Conservation (phyloP, 1,140 invertebrate genomes). For the Aricia agestis region DNA sequence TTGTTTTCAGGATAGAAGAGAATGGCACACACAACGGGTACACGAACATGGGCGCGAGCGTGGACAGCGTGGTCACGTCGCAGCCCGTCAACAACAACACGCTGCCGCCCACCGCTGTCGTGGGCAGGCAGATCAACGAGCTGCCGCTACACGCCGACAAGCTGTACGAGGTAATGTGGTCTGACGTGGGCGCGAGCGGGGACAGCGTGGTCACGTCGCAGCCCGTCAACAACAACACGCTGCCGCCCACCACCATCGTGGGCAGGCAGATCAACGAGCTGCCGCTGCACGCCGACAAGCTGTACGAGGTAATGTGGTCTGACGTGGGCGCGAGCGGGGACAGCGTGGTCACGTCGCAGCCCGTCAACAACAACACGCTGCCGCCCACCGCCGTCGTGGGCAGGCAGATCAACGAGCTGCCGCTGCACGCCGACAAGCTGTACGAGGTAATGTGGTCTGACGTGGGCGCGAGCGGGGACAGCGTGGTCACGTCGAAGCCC, state of each 20-base stretch:
- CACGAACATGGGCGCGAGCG: conserved; percentile 56
- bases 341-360: conserved; percentile 60
- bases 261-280: conserved; percentile 60
- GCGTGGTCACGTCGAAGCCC: conserved; percentile 59
- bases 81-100: conserved; percentile 69
- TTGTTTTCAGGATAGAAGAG: conserved; percentile 55
- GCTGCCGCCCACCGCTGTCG: conserved; percentile 42
- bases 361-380: conserved; percentile 65
- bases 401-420: conserved; percentile 60
- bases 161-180: conserved; percentile 69
- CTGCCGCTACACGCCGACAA: conserved; percentile 66
- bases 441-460: conserved; percentile 73
- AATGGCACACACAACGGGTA: conserved; percentile 50
- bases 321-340: conserved; percentile 62
- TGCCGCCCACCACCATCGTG: conserved; percentile 41
- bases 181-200: conserved; percentile 58
- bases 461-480: conserved; percentile 60
- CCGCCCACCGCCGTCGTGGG: conserved; percentile 40
- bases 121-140: conserved; percentile 55
- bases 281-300: conserved; percentile 63
- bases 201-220: conserved; percentile 64
- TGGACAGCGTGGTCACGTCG: conserved; percentile 61
- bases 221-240: conserved; percentile 65
- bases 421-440: conserved; percentile 64
- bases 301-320: conserved; percentile 72